Conservation (phyloP, 2,888 invertebrate species). For the Trilocha varians region DNA sequence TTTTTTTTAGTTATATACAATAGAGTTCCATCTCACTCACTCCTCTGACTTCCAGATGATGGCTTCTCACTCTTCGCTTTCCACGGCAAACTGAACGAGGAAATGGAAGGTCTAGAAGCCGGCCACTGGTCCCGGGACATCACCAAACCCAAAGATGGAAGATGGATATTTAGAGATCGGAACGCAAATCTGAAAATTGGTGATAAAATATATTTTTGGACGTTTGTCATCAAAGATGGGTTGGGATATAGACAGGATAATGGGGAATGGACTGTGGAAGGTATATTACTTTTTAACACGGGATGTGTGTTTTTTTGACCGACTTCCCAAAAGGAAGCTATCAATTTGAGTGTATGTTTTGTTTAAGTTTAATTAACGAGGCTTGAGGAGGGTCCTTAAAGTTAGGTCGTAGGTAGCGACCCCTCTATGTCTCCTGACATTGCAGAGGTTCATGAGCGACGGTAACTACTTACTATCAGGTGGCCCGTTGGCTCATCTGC, state of each 20-base stretch:
- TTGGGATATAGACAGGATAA: constrained; percentile 80
- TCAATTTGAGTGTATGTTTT: too few species aligned
- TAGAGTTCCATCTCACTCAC: too few species aligned
- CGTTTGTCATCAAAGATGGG: constrained; percentile 78
- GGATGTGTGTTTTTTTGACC: too few species aligned
- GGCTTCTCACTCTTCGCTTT: constrained; percentile 70
- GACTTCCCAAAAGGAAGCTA: too few species aligned
- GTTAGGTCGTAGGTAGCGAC: too few species aligned
- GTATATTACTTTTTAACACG: constrained; percentile 43
- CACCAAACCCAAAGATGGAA: constrained; percentile 70
- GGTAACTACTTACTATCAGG: too few species aligned
- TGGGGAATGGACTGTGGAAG: constrained; percentile 70
- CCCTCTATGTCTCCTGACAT: too few species aligned
- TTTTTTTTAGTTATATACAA: too few species aligned
- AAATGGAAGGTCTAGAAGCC: constrained; percentile 79
- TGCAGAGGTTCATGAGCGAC: too few species aligned
- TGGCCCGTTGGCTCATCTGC: too few species aligned
- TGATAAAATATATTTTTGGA: constrained; percentile 83
- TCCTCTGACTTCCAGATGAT: constrained; percentile 65
- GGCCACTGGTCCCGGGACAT: constrained; percentile 80
- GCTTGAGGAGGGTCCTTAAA: too few species aligned
- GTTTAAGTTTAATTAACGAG: too few species aligned
- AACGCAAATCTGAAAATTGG: constrained; percentile 74
- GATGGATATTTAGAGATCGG: constrained; percentile 79
- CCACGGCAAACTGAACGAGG: constrained; percentile 80